A percentile compares a stretch with the other conserved stretches of the same genome.
Evolutionary conservation across 2,797 vertebrate genomes (phyloP).

Genomic region (Dromococcyx pavoninus): DNA sequence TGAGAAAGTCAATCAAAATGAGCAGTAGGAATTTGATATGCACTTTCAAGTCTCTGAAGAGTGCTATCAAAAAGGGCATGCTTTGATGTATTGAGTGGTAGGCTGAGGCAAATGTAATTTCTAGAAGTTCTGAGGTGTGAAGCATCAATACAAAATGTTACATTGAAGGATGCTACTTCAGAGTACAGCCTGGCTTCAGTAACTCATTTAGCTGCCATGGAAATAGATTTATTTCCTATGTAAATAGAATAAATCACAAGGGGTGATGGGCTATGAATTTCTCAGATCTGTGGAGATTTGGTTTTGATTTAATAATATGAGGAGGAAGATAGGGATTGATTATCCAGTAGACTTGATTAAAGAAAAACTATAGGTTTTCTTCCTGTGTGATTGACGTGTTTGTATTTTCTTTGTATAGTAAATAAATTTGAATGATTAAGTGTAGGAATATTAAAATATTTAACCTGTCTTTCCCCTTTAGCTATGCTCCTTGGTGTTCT

Average conservation of each 20-base stretch:
- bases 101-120: background rate
- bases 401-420: background rate
- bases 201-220: background rate
- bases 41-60: background rate
- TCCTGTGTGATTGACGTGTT: background rate
- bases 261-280: background rate
- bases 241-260: background rate
- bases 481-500: slow-evolving; percentile 88
- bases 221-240: background rate
- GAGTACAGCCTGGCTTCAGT: background rate
- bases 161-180: background rate
- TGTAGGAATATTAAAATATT: background rate
- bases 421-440: background rate
- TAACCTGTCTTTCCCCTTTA: slow-evolving; percentile 35
- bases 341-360: background rate
- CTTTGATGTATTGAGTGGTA: background rate
- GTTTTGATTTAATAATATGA: background rate
- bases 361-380: background rate
- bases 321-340: background rate
- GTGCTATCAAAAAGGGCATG: background rate
- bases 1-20: background rate
- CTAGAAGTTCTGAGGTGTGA: background rate
- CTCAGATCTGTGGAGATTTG: background rate
- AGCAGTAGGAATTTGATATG: background rate
- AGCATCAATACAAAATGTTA: background rate